Evolutionary conservation across 2,797 vertebrate species (phyloP), one percentile per base, ranked within the genome.

Genomic region (Sebastes iracundus): DNA sequence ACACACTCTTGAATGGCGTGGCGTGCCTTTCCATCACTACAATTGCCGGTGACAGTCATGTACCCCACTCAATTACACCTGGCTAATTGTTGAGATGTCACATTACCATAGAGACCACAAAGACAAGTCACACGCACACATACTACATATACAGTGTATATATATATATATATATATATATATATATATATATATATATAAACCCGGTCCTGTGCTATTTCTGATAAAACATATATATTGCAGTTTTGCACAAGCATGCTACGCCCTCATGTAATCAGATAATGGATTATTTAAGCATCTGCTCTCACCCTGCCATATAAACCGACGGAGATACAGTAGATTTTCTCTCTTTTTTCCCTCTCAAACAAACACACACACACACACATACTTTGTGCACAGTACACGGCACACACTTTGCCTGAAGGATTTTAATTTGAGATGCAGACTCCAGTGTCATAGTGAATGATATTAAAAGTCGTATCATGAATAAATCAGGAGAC

Each of bases 401-500:
- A 78, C 85, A 79, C 23, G 28, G 87, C 75, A 49, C 88, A 90
- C 82, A 92, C 80, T 92, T 86, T 92, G 89, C 94, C 93, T 93
- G 90, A 89, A 94, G 93, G 90, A 95, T 93, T 94, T 94, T 94
- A 95, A 94, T 95, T 94, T 94, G 93, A 92, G 92, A 94, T 94
- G 93, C 93, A 94, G 93, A 95, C 92, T 94, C 90, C 80, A 69
- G 91, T 95, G 94, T 96, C 94, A 94, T 84, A 92, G 94, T 95
- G 94, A 96, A 94, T 94, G 94, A 95, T 95, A 94, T 95, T 95
- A 95, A 95, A 95, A 95, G 94, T 94, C 82, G 81, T 92, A 93
- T 94, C 94, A 95, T 96, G 93, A 95, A 95, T 96, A 95, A 95
- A 95, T 94, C 93, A 95, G 90, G 84, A 95, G 92, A 94, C 89